These are phyloP conservation scores for Willowsia nigromaculata DNA, from an alignment of 2,888 invertebrate species.

Conservation along the genomic window DNA sequence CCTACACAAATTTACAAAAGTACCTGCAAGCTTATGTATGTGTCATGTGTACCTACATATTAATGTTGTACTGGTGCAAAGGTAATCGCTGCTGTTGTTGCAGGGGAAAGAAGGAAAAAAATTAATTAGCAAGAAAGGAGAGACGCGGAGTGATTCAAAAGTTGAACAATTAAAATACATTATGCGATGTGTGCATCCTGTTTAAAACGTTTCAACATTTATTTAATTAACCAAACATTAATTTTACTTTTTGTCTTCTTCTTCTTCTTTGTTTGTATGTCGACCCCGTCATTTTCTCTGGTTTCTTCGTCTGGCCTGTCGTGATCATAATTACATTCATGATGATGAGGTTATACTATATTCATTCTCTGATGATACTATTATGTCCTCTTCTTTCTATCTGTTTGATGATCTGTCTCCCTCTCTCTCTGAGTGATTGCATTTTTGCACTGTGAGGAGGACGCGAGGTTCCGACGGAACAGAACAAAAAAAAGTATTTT, in stretches of 20 bases:
- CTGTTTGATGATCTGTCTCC: slow-evolving; percentile 19
- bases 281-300: slow-evolving; percentile 30
- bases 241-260: slow-evolving; percentile 35
- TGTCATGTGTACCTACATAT: background rate
- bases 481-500: background rate
- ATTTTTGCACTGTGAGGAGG: background rate
- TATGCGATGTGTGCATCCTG: slow-evolving; percentile 17
- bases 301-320: slow-evolving; percentile 1
- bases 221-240: slow-evolving; percentile 44
- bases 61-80: too few species aligned
- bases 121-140: slow-evolving; percentile 32
- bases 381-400: background rate
- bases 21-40: background rate
- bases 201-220: slow-evolving; percentile 40
- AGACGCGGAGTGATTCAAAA: slow-evolving; percentile 11
- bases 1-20: background rate
- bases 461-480: background rate
- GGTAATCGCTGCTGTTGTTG: background rate
- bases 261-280: slow-evolving; percentile 5
- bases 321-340: background rate
- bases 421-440: slow-evolving; percentile 1
- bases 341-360: background rate
- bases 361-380: background rate
- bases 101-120: slow-evolving; percentile 11
- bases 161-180: slow-evolving; percentile 46